phyloP scores from a whole-genome alignment of 2,113 vertebrate species.

The Ceyx melanurus region DNA sequence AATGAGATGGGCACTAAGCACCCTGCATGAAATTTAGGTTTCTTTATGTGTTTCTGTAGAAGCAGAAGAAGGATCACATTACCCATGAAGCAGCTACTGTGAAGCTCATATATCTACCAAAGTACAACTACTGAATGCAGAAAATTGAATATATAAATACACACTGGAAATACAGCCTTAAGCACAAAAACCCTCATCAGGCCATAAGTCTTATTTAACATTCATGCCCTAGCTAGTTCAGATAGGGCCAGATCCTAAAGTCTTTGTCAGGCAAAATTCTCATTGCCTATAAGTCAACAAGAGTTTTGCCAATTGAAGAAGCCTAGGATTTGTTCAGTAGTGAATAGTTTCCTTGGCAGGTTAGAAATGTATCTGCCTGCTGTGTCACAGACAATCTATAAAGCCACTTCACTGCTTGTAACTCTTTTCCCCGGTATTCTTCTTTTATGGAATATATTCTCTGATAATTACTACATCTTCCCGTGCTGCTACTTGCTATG shows the following conservation, averaged over 20 bases:
- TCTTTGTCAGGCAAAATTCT: background rate
- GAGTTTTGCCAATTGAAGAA: background rate
- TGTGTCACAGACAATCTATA: background rate
- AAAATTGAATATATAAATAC: background rate
- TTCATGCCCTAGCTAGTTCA: background rate
- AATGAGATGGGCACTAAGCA: background rate
- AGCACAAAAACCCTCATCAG: background rate
- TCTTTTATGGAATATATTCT: background rate
- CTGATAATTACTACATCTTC: background rate
- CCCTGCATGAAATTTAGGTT: background rate
- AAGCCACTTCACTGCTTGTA: background rate
- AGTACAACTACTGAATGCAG: background rate
- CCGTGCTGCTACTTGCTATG: background rate
- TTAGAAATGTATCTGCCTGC: background rate
- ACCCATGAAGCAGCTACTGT: background rate
- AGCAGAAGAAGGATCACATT: background rate
- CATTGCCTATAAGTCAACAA: background rate
- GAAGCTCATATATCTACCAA: background rate
- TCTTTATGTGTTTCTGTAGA: background rate
- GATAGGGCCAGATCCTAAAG: background rate
- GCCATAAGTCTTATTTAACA: background rate
- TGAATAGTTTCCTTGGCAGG: background rate
- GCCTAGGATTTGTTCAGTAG: background rate
- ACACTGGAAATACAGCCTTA: background rate
- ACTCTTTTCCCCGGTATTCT: background rate